Percentiles rank a stretch among this genome's conserved stretches.
Conservation (phyloP, 2,113 vertebrate species). For the Crypturellus undulatus region DNA sequence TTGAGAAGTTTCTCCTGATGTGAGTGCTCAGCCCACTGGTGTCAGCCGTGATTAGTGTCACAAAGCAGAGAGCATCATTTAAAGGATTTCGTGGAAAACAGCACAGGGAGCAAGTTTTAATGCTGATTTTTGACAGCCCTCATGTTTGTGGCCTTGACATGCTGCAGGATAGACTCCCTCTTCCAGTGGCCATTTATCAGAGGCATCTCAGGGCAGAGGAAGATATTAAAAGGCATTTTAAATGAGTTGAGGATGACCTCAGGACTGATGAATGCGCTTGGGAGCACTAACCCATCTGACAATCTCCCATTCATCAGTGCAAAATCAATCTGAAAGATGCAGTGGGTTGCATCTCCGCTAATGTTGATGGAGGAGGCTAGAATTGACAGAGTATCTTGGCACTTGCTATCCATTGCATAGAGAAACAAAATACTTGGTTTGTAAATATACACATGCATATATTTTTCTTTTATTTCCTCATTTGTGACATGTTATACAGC, state of each 20-base stretch:
- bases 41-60: constrained; percentile 54
- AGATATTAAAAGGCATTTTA: constrained; percentile 45
- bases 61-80: constrained; percentile 15
- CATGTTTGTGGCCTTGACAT: constrained; percentile 45
- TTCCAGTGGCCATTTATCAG: constrained; percentile 49
- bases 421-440: neutral
- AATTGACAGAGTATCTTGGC: neutral
- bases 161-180: constrained; percentile 1
- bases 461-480: neutral
- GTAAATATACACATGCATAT: neutral
- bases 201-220: neutral
- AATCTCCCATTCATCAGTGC: constrained; percentile 37
- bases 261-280: constrained; percentile 52
- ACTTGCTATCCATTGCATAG: neutral
- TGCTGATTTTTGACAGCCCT: constrained; percentile 53
- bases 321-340: constrained; percentile 52
- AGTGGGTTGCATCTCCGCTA: neutral
- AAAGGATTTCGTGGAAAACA: neutral
- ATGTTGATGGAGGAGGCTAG: constrained; percentile 10
- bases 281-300: constrained; percentile 38
- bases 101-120: constrained; percentile 4
- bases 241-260: constrained; percentile 57
- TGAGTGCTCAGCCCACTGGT: neutral
- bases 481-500: neutral
- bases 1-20: constrained; percentile 34